These are phyloP conservation scores for Pterostichus madidus DNA, from an alignment of 2,888 invertebrate genomes.

Conservation along the genomic window DNA sequence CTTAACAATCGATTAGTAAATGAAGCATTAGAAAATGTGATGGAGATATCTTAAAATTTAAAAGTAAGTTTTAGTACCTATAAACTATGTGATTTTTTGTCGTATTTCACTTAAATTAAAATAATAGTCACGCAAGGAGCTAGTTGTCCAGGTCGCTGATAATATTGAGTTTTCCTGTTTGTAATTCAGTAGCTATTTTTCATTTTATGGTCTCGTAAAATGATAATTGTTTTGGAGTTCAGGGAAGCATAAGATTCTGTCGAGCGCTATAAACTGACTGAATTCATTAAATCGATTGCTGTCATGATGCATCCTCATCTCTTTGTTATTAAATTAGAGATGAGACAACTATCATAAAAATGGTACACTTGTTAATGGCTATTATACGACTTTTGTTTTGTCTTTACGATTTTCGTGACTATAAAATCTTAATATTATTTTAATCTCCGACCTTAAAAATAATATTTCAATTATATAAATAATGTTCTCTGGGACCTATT, in stretches of 20 bases:
- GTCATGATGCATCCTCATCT: constrained; percentile 49
- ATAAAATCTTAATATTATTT: constrained; percentile 35
- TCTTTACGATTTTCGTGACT: constrained; percentile 40
- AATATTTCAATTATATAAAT: constrained; percentile 39
- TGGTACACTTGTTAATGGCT: constrained; percentile 52
- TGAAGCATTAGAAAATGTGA: too few relatives aligned
- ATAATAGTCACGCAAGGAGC: constrained; percentile 19
- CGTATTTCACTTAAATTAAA: constrained; percentile 19
- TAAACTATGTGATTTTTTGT: constrained; percentile 26
- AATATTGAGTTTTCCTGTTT: constrained; percentile 29
- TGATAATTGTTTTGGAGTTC: constrained; percentile 56
- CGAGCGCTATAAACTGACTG: constrained; percentile 53
- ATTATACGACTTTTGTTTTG: constrained; percentile 51
- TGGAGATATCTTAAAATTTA: neutral
- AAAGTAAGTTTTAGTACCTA: neutral
- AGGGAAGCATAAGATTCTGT: constrained; percentile 49
- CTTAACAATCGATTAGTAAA: too few relatives aligned
- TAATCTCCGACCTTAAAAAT: constrained; percentile 31
- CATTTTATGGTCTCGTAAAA: constrained; percentile 58
- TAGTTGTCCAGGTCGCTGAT: neutral
- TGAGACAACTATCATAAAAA: constrained; percentile 53
- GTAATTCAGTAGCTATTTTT: constrained; percentile 56
- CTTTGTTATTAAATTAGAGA: constrained; percentile 60
- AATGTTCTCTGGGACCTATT: neutral
- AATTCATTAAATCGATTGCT: constrained; percentile 56